Evolutionary conservation across 2,888 invertebrate genomes (phyloP), one percentile per base, ranked within the genome.

Genomic region (Corbicula japonica): DNA sequence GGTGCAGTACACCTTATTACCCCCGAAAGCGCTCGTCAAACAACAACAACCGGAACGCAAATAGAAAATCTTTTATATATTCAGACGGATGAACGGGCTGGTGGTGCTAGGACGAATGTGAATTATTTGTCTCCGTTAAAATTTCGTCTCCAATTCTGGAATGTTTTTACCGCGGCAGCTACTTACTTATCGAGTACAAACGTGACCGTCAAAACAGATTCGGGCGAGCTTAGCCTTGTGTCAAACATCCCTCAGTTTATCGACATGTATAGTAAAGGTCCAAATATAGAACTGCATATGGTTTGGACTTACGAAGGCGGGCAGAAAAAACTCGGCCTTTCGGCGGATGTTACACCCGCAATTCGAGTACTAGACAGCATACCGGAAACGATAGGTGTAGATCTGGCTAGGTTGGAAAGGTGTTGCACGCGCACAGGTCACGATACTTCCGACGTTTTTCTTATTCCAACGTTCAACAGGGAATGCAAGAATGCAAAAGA

Each of bases 251-350:
- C 50, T 4, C 50, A 50, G 28, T 28, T 26, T 15, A 10, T 50
- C 26, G 50, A 50, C 15, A 50, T 50, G 50, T 50, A 23, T 23
- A 2, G 28, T 10, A 50, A 50, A 50, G 50, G 50, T 3, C 50
- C 50, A 8, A 50, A 50, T 23, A 50, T 50, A 12, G 50, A 50
- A 50, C 10, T 50, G 23, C 28, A 18, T 15, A 50, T 50, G 50
- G 23, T 50, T 15, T 50, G 50, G 50, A 4, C 50, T 1, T 50
- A 23, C 6, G 50, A 23, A 50, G 50, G 28, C 50, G 50, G 28
- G 3, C 3, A n/a, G 5, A 8, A 50, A 2, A 50, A 50, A 28
- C 28, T 50, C 15, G 50, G 50, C 15, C 23, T 50, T 50, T 50
- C 50, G 15, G 50, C 28, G 23, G 50, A 50, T 28, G 23, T 50